Conservation (phyloP, 92 coral and sea anemone species). For the Micromussa lordhowensis region DNA sequence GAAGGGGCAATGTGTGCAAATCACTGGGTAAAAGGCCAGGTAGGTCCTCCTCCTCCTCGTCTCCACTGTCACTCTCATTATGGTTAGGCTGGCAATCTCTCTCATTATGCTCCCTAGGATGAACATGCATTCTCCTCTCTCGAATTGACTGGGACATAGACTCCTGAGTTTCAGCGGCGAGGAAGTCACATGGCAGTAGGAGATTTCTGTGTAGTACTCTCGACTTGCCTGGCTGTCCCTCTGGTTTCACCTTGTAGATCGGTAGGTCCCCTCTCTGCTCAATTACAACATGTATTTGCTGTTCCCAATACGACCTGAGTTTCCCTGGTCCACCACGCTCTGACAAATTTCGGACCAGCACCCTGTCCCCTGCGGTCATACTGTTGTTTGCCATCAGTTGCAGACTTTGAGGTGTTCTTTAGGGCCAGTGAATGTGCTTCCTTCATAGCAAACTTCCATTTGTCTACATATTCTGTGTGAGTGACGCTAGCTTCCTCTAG, state of each 20-base stretch:
- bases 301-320: slow-evolving; percentile 64
- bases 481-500: neutral
- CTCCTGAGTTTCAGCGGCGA: slow-evolving; percentile 15
- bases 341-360: slow-evolving; percentile 64
- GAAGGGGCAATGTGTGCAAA: neutral
- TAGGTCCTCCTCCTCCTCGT: neutral
- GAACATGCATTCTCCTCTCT: neutral
- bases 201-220: slow-evolving; percentile 68
- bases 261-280: slow-evolving; percentile 61
- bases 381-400: slow-evolving; percentile 24
- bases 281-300: slow-evolving; percentile 53
- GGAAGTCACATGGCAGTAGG: slow-evolving; percentile 63
- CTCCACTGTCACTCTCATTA: no score
- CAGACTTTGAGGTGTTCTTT: slow-evolving; percentile 20
- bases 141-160: neutral
- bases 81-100: no score
- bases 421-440: slow-evolving; percentile 45
- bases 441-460: slow-evolving; percentile 45
- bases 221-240: slow-evolving; percentile 37
- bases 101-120: no score
- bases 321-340: slow-evolving; percentile 80
- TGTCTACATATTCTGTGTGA: slow-evolving; percentile 11
- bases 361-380: slow-evolving; percentile 61
- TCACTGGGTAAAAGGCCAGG: neutral
- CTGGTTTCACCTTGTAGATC: slow-evolving; percentile 64